Conservation (phyloP, 2,113 vertebrate species). For the Electrona antarctica region DNA sequence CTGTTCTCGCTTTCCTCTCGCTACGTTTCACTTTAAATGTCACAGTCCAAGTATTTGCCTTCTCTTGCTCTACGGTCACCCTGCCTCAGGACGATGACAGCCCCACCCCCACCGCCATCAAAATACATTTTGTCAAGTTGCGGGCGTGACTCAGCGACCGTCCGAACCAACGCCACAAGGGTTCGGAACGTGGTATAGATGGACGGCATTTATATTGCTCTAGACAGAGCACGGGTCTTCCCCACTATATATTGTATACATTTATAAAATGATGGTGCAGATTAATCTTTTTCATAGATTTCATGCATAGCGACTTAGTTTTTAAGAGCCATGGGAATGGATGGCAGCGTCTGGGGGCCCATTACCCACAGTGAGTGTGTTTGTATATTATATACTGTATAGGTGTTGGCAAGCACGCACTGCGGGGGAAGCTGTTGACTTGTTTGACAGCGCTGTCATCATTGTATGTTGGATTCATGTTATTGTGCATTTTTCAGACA, state of each 20-base stretch:
- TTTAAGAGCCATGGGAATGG: conserved; percentile 17
- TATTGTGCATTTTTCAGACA: too few relatives aligned
- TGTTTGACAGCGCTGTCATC: too few relatives aligned
- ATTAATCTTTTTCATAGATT: too few relatives aligned
- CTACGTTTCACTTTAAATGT: conserved; percentile 7
- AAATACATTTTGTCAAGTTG: conserved; percentile 52
- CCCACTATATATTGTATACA: too few relatives aligned
- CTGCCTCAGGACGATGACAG: conserved; percentile 39
- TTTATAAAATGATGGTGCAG: too few relatives aligned
- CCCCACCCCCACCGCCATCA: conserved; percentile 48
- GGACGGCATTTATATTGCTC: conserved; percentile 31
- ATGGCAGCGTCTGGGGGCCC: background rate
- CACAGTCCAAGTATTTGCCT: background rate
- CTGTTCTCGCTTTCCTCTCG: background rate
- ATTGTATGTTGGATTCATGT: too few relatives aligned
- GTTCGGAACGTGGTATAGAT: conserved; percentile 13
- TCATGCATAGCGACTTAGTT: background rate
- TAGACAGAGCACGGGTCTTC: background rate
- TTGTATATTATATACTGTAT: background rate
- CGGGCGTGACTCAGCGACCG: conserved; percentile 46
- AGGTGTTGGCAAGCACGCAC: background rate
- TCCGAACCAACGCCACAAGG: conserved; percentile 7
- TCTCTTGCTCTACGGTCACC: background rate
- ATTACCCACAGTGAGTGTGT: conserved; percentile 8
- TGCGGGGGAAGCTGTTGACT: background rate